Evolutionary conservation across 1,140 invertebrate genomes (phyloP).

Genomic region (Neuroterus valhalla): DNA sequence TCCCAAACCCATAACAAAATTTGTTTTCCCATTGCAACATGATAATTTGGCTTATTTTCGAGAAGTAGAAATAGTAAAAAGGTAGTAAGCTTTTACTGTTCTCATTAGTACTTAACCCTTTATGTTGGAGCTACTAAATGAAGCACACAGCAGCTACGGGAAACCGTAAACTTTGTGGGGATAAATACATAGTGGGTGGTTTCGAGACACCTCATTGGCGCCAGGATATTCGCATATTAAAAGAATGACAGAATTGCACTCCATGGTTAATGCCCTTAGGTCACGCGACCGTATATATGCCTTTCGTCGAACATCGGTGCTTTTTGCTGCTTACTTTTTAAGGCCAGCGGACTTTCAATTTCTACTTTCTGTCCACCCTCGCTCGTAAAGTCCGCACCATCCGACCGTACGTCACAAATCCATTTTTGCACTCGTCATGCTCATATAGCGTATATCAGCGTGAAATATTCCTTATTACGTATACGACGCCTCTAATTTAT

Average conservation of each 20-base stretch:
- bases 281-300: constrained; percentile 13
- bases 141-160: background rate
- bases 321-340: constrained; percentile 8
- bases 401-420: constrained; percentile 9
- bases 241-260: constrained; percentile 19
- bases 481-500: background rate
- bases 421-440: constrained; percentile 17
- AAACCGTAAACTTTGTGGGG: background rate
- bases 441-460: constrained; percentile 11
- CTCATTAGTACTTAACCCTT: constrained; percentile 6
- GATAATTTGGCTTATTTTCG: background rate
- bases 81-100: background rate
- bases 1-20: background rate
- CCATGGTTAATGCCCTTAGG: background rate
- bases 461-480: constrained; percentile 12
- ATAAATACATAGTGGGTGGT: constrained; percentile 22
- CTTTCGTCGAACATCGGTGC: background rate
- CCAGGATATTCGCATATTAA: constrained; percentile 31
- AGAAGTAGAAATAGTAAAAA: background rate
- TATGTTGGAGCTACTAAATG: constrained; percentile 5
- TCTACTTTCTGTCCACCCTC: constrained; percentile 23
- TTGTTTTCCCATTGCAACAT: no score
- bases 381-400: constrained; percentile 15
- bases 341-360: constrained; percentile 24
- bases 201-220: constrained; percentile 19